phyloP scores from a whole-genome alignment of 2,888 invertebrate species.

The Peribatodes rhomboidaria region DNA sequence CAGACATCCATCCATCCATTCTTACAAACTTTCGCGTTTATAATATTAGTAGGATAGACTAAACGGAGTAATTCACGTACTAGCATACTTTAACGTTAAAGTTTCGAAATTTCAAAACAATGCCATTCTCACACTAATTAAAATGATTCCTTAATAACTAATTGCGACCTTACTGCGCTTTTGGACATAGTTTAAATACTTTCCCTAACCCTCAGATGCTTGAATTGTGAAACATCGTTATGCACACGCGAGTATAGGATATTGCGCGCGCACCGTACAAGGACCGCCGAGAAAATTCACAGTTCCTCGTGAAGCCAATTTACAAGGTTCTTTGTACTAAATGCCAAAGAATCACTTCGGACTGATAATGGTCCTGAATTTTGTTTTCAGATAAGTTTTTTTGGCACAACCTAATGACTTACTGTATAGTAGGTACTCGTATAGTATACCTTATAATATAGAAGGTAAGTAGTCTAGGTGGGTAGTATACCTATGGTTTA shows the following conservation, averaged over 20 bases:
- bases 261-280: slow-evolving; percentile 1
- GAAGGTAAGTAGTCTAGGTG: no score
- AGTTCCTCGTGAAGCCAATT: neutral
- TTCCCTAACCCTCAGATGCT: slow-evolving; percentile 12
- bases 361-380: neutral
- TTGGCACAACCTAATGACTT: no score
- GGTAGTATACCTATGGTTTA: no score
- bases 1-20: no score
- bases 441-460: no score
- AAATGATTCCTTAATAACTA: neutral
- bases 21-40: no score
- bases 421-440: no score
- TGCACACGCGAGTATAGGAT: slow-evolving; percentile 10
- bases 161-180: slow-evolving; percentile 3
- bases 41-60: no score
- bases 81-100: neutral
- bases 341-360: neutral
- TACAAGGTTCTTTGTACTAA: neutral
- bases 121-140: slow-evolving; percentile 6
- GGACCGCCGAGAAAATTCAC: slow-evolving; percentile 2
- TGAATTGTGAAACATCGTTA: slow-evolving; percentile 11
- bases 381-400: no score
- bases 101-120: neutral
- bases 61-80: neutral
- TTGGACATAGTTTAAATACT: slow-evolving; percentile 9